Base-by-base conservation (phyloP, 2,888 invertebrate genomes). In the Drosophila anceps region DNA sequence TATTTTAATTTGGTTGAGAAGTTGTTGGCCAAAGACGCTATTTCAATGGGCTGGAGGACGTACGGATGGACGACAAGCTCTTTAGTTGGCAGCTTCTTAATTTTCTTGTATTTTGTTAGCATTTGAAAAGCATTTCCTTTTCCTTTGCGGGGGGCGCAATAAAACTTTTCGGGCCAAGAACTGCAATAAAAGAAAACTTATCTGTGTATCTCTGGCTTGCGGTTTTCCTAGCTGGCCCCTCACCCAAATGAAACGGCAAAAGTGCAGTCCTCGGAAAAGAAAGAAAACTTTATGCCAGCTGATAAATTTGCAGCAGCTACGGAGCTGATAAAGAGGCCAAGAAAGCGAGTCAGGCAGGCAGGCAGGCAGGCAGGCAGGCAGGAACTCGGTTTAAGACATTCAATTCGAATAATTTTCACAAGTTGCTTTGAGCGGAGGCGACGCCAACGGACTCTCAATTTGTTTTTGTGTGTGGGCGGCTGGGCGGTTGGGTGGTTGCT, bases 111-210 rank as follows among this genome's bases (percentile, higher is more conserved):
- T 79, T 79, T 82, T 81, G 85, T 77, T 81, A 81, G 73, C 87
- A 88, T 86, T 82, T 87, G 69, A 84, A 87, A 87, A 82, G 85
- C 85, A 82, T 89, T 84, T 89, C 74, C 73, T 69, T 74, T 73
- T 18, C 81, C 73, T 73, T 74, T 70, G 12, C 81, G 65, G 66
- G 65, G 66, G 68, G 66, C 76, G 72, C 84, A 76, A 84, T 84
- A 82, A 84, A 82, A 82, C 84, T 82, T 82, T 79, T 71, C 70
- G 61, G 69, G 75, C 66, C 73, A 75, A 70, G 54, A 87, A 87
- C 66, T 88, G 88, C 85, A 85, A 85, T 85, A 87, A 85, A 85
- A 85, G 90, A 89, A 83, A 85, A 85, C 90, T 89, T 85, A 85
- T 89, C 85, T 83, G 55, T 83, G 82, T 76, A 72, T 76, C 68